Conservation (phyloP, 2,888 invertebrate species). For the Cartodere bifasciata region DNA sequence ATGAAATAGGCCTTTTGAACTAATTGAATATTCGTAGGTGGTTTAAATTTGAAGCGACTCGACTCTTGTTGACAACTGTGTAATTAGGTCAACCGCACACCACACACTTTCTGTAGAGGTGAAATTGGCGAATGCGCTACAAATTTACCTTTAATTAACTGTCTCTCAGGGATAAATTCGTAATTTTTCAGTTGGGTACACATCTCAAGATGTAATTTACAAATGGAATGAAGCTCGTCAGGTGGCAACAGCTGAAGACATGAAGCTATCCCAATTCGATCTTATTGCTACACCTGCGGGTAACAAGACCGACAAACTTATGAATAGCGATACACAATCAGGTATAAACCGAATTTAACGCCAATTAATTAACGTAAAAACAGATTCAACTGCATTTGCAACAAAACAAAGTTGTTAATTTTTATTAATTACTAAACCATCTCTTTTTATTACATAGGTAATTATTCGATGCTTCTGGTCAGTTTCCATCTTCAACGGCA, state of each 20-base stretch:
- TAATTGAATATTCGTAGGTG: no score
- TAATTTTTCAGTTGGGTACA: constrained; percentile 57
- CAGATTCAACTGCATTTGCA: neutral
- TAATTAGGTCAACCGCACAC: no score
- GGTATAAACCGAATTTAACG: constrained; percentile 14
- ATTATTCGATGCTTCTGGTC: constrained; percentile 59
- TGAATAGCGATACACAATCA: constrained; percentile 27
- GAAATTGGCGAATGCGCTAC: no score
- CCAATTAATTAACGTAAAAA: neutral
- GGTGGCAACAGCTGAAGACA: constrained; percentile 66
- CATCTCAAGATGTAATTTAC: constrained; percentile 59
- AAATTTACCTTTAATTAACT: no score
- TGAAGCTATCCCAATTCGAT: constrained; percentile 77
- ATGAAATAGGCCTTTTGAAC: no score
- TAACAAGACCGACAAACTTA: constrained; percentile 45
- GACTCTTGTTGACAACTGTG: no score
- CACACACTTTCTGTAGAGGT: no score
- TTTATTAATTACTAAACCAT: neutral
- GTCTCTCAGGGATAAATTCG: no score
- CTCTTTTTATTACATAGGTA: constrained; percentile 45
- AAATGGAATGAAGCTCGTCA: constrained; percentile 58
- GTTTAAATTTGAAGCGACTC: no score
- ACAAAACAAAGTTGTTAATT: neutral
- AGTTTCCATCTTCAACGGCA: constrained; percentile 67
- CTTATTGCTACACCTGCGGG: constrained; percentile 61